These are phyloP conservation scores for Dasypogon diadema DNA, from an alignment of 2,888 invertebrate species.

Conservation along the genomic window DNA sequence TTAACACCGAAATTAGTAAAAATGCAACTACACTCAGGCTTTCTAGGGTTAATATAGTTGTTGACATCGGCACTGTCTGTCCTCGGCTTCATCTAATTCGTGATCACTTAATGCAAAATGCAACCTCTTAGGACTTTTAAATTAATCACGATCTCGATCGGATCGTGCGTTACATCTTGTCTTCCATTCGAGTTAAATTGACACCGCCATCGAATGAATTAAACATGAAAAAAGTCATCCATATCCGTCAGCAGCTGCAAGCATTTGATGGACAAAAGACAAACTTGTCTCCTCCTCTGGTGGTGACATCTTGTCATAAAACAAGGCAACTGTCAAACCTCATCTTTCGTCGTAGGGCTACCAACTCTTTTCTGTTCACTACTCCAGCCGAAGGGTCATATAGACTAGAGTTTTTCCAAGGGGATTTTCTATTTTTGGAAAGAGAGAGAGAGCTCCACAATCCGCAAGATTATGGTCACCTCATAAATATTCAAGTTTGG, in stretches of 20 bases:
- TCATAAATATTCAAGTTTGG: slow-evolving; percentile 36
- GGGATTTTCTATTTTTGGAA: slow-evolving; percentile 14
- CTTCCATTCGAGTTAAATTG: slow-evolving; percentile 9
- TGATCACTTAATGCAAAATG: slow-evolving; percentile 36
- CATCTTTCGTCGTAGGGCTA: not conserved
- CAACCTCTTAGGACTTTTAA: slow-evolving; percentile 26
- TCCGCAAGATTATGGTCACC: slow-evolving; percentile 2
- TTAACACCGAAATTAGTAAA: slow-evolving; percentile 9
- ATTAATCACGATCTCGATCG: slow-evolving; percentile 39
- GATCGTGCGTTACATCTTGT: slow-evolving; percentile 6
- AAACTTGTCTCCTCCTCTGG: too few species aligned
- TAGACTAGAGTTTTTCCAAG: too few species aligned
- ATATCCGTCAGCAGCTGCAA: not conserved
- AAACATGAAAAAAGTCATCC: slow-evolving; percentile 39
- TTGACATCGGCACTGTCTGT: slow-evolving; percentile 9
- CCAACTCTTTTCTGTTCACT: too few species aligned
- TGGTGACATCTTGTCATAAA: slow-evolving; percentile 8
- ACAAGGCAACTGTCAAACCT: slow-evolving; percentile 23
- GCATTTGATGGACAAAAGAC: not conserved
- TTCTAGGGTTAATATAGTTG: not conserved
- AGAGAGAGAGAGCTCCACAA: not conserved
- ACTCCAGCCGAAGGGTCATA: too few species aligned
- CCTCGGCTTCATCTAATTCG: slow-evolving; percentile 12
- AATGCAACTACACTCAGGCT: not conserved
- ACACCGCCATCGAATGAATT: slow-evolving; percentile 32